Evolutionary conservation across 2,888 invertebrate genomes (phyloP), one percentile per base, ranked within the genome.

Genomic region (Zelleria hepariella): DNA sequence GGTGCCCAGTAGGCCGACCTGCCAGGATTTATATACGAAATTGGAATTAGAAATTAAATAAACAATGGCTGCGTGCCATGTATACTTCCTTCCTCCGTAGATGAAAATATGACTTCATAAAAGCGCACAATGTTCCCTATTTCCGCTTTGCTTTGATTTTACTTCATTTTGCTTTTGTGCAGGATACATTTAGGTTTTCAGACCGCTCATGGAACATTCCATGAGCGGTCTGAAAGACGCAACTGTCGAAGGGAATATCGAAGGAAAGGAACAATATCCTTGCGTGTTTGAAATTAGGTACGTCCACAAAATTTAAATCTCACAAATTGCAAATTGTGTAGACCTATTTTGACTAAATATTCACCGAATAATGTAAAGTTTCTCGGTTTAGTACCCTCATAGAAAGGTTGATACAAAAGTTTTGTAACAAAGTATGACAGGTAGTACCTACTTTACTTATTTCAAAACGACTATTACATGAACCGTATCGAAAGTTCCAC

Each of bases 1-100:
- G 62, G 63, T 78, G 86, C 87, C 86, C 81, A 86, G 81, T 81
- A 72, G 80, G 77, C 73, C 82, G 73, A 68, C 74, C 51, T 51
- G 51, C 51, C 32, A 15, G 15, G 32, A 42, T 42, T 42, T 42
- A 42, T 42, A 42, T 42, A 42, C 32, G 15, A 42, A 42, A 42
- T 42, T 42, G 32, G 32, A 42, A 42, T 42, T 15, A 42, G 32
- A 42, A 42, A 42, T 42, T 42, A 42, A 42, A 42, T 42, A 42
- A 42, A 10, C 32, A 42, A 15, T 15, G 32, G 32, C 32, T 42
- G 32, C 32, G 15, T 42, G 15, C 32, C 32, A 42, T 42, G 32
- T 42, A 42, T 15, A 15, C 32, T 42, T 42, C 15, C 32, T 42
- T 42, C 32, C 32, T 42, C 15, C 32, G 32, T 42, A 42, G 10